A percentile compares a stretch with the other conserved stretches of the same genome.
phyloP scores from a whole-genome alignment of 2,888 invertebrate species.

The Meta bourneti region DNA sequence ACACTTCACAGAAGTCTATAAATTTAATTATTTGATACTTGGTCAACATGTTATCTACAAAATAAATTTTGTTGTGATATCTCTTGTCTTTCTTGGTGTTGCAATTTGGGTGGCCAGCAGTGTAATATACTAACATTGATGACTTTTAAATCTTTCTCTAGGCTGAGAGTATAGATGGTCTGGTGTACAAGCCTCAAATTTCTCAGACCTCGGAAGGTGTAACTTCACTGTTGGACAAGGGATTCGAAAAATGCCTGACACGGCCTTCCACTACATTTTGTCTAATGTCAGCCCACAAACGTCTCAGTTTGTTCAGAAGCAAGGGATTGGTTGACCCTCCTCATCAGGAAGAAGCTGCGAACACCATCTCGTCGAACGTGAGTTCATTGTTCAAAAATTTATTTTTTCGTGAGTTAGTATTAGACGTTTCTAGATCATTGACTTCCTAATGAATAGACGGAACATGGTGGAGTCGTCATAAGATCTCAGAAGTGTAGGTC shows the following conservation, averaged over 20 bases:
- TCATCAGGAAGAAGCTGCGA: background rate
- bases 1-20: too few relatives aligned
- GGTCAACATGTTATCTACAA: too few relatives aligned
- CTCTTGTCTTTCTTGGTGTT: too few relatives aligned
- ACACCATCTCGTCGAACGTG: background rate
- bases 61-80: too few relatives aligned
- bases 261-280: constrained; percentile 40
- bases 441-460: too few relatives aligned
- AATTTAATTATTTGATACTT: too few relatives aligned
- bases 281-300: background rate
- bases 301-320: too few relatives aligned
- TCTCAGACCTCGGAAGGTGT: background rate
- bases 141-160: background rate
- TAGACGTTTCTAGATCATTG: background rate
- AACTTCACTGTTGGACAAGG: background rate
- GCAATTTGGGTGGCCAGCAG: too few relatives aligned
- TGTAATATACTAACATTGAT: too few relatives aligned
- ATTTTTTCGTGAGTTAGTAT: background rate
- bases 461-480: too few relatives aligned
- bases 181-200: background rate
- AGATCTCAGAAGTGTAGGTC: too few relatives aligned
- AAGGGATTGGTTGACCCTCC: background rate
- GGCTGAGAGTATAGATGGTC: background rate
- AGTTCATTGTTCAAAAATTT: background rate
- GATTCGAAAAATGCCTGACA: constrained; percentile 23